Base-by-base conservation (phyloP, 2,888 invertebrate genomes). In the Uropetala carovei region DNA sequence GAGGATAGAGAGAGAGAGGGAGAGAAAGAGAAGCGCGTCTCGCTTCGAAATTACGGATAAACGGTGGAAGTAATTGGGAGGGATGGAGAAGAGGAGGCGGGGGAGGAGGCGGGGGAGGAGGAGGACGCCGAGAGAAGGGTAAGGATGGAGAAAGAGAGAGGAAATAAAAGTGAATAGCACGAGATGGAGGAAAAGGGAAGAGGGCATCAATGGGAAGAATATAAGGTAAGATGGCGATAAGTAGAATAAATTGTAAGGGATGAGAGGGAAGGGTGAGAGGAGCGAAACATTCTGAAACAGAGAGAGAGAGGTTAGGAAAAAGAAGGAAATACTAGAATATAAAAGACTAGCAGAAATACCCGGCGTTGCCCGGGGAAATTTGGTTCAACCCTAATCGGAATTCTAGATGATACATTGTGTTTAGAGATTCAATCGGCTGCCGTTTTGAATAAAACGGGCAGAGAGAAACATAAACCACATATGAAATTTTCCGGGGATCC, bases 1-100 rank as follows among this genome's bases (percentile, higher is more conserved):
- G 83, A 83, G 1, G 43, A 43, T 1, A 43, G 43, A 43, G 43
- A 43, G 75, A 27, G n/a, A n/a, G n/a, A n/a, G n/a, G n/a, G n/a
- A 43, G 43, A 43, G 43, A 43, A n/a, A 27, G 89, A 89, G 60
- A 64, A 60, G 43, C 89, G 89, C 89, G 89, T 89, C 89, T 89
- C 89, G 89, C 89, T 89, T 64, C 59, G 89, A 89, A 89, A 89
- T 86, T 86, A 86, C 86, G 60, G 86, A 86, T 89, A 64, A 89
- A 89, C 89, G 89, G 89, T 89, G 64, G 89, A 89, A 64, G 64
- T 64, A 64, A 89, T 86, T 86, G 59, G 13, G 22, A 30, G 16
- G 64, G 16, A 64, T n/a, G 22, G 43, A 43, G 5, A 43, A 43
- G 43, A 43, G 43, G 43, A 43, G 43, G 43, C 43, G 1, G 43